Evolutionary conservation across 2,113 vertebrate genomes (phyloP), one percentile per base, ranked within the genome.

Genomic region (Atherinomorus stipes): DNA sequence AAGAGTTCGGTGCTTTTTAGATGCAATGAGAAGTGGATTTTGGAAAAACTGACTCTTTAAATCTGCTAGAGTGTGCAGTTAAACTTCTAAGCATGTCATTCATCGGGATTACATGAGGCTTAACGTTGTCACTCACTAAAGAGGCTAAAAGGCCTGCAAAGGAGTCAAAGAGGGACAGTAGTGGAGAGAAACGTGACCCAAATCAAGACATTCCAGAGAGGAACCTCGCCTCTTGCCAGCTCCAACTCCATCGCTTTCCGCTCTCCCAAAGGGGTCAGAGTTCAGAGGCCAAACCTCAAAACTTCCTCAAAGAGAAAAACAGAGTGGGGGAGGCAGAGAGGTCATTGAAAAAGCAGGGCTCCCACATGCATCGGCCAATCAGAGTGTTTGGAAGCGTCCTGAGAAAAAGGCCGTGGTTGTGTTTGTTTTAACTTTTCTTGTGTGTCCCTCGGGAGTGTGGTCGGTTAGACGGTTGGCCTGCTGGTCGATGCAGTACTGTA

Each of bases 401-500:
- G 85, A 87, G 87, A 92, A 89, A 81, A 65, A 78, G 64, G 31
- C 65, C 2, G 40, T 2, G 51, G 66, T 59, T 66, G 57, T 84
- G 82, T 90, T 90, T 90, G 83, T 83, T 90, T 87, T 78, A 82
- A 68, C 83, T 88, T 78, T 76, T 83, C 65, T 81, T 73, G 64
- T 81, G 79, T 25, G 66, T 78, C 82, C 71, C 56, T 34, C 3
- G 61, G 79, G 87, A 71, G 71, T 64, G 76, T 2, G 69, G 80
- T 72, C 26, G 44, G 73, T 76, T 4, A 61, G 77, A 71, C 45
- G 34, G 64, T 71, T 59, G 26, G 71, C 54, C 45, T 52, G 50
- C 61, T 25, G 52, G 50, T 72, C 12, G n/a, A 37, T 19, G 47
- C 61, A 23, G 49, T 47, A 64, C 78, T 57, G 63, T 67, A 79